Conservation (phyloP, 2,113 vertebrate genomes). For the Ageneiosus marmoratus region DNA sequence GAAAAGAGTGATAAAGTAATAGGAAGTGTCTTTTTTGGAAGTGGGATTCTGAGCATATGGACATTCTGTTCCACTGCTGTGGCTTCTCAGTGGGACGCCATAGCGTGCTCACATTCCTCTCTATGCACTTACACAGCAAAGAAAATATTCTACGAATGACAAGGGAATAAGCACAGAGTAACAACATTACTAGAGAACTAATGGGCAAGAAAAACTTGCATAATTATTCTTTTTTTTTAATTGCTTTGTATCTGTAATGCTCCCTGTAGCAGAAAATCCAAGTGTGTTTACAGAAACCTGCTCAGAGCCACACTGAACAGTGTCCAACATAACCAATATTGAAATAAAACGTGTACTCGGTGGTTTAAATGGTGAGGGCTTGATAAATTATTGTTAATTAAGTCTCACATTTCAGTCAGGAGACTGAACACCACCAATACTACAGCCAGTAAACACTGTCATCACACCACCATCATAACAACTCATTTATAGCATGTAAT, state of each 20-base stretch:
- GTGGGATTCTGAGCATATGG: constrained; percentile 4
- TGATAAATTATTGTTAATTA: neutral
- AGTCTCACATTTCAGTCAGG: no score
- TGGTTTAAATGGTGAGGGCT: no score
- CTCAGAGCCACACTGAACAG: neutral
- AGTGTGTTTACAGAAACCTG: constrained; percentile 1
- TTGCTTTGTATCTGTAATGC: neutral
- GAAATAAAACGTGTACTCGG: no score
- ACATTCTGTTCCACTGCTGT: neutral
- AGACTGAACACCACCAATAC: neutral
- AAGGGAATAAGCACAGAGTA: no score
- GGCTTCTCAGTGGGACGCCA: neutral
- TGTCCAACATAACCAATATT: neutral
- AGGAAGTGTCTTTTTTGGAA: constrained; percentile 9
- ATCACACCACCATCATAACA: no score
- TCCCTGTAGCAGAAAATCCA: neutral
- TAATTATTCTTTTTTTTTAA: neutral
- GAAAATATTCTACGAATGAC: neutral
- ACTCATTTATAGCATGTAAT: neutral
- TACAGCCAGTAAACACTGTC: neutral
- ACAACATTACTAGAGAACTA: neutral
- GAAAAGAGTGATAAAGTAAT: neutral
- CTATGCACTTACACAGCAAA: neutral
- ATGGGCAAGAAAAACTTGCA: neutral
- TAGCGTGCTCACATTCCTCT: neutral